Evolutionary conservation across 2,888 invertebrate species (phyloP), one percentile per base, ranked within the genome.

Genomic region (Epinotia bilunana): DNA sequence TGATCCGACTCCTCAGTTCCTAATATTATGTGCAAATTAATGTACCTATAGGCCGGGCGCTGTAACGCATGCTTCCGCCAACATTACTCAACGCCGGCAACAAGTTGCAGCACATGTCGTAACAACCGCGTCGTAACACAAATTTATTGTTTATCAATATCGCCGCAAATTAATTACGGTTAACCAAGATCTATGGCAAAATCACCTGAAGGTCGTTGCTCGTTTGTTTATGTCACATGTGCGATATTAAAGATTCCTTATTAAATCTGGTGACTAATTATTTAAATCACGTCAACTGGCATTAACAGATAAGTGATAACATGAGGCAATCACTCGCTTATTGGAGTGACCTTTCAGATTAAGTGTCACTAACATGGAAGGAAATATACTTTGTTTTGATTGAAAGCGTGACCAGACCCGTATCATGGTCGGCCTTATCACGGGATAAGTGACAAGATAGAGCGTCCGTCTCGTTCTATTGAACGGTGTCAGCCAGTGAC

Each of bases 381-480:
- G 33, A 60, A 73, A 65, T 73, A 12, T 65, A 60, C 72, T 39
- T 39, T 49, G 70, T 65, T 70, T 39, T 60, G 64, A 65, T 71
- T 65, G 43, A 53, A 23, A 39, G 6, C 55, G 33, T 60, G 65
- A 60, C 57, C 18, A 39, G 57, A n/a, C n/a, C n/a, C n/a, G n/a
- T n/a, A n/a, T n/a, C n/a, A n/a, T n/a, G n/a, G n/a, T n/a, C n/a
- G n/a, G n/a, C n/a, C n/a, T n/a, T n/a, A n/a, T n/a, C n/a, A n/a
- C n/a, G n/a, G n/a, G n/a, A n/a, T n/a, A n/a, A n/a, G n/a, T n/a
- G n/a, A n/a, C n/a, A n/a, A n/a, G n/a, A n/a, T n/a, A n/a, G n/a
- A n/a, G n/a, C n/a, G n/a, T n/a, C n/a, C n/a, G n/a, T n/a, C n/a
- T n/a, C n/a, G n/a, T n/a, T n/a, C n/a, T n/a, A n/a, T n/a, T n/a